Base-by-base conservation (phyloP, 1,140 invertebrate genomes). In the Pteromalus puparum region DNA sequence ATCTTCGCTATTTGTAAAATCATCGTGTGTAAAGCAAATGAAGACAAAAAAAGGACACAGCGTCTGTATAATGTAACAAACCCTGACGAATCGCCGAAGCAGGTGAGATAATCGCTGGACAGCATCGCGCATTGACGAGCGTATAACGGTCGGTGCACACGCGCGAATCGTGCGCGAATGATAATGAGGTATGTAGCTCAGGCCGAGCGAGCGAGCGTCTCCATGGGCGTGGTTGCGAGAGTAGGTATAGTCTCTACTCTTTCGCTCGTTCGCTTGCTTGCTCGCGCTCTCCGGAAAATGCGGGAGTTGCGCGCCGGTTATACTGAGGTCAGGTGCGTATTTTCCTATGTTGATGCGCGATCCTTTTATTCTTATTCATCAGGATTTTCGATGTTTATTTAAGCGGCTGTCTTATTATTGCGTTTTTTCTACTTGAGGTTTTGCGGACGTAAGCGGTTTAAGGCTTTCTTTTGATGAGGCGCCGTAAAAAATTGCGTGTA, bases 131-230 rank as follows among this genome's bases (percentile, higher is more conserved):
- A 74, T 74, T 74, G 28, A 74, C 72, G 72, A 38, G 72, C 72
- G 34, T 34, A 74, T 70, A 70, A 42, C 72, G 72, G 28, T 42
- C 72, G 34, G 21, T 42, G 72, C 28, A 74, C 68, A 42, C 42
- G 80, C 46, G 70, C 80, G 70, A 38, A 48, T 74, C 70, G 67
- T 61, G 28, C 67, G 67, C 74, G 74, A 76, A 76, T 65, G 77
- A 83, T 86, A 87, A 87, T 87, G 88, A 87, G 89, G 86, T 88
- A 89, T 89, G 89, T 89, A 88, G 73, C 30, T 24, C 65, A 24
- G 7, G n/a, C 28, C 42, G 24, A 81, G 67, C 48, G 73, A 34
- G 30, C 46, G 61, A 30, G 73, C 30, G 30, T 76, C 73, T 76
- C n/a, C 26, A 76, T 82, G 72, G 81, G 81, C 73, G 81, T 75